Base-by-base conservation (phyloP, 2,888 invertebrate species). In the Lasius fuliginosus region DNA sequence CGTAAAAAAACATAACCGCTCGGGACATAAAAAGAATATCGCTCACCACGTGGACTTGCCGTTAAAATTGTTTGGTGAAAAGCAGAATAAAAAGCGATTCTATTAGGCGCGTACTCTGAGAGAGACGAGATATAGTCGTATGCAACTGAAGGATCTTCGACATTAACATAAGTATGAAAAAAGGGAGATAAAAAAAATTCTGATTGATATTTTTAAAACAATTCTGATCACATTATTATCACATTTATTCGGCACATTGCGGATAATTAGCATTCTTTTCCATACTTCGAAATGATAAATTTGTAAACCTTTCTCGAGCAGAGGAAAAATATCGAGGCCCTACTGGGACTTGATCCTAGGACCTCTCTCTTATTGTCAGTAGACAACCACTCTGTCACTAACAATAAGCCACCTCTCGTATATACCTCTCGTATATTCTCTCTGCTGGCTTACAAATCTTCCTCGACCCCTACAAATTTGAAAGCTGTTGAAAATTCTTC, bases 21-120 rank as follows among this genome's bases (percentile, higher is more conserved):
- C 60, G 12, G 23, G 27, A 18, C 27, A 69, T 82, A 82, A 82
- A 82, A 82, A 40, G 33, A 23, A 81, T 81, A 81, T 81, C 60
- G 71, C 27, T 71, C 60, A 18, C 5, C 71, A 46, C 71, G 65
- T 75, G 75, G 53, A 75, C 18, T 53, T 18, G 82, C 64, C 53
- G 36, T 56, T 75, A 64, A 75, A 81, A 82, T 15, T 53, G 42
- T 64, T 30, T 53, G 15, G 15, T 53, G n/a, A 82, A 82, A 56
- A 30, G 23, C 64, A 30, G 36, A 30, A 30, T n/a, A 49, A 18
- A 62, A 33, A 36, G 23, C 15, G 15, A 36, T 53, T 23, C 11
- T n/a, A 46, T 56, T 46, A 46, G 46, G 18, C 40, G 77, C 42
- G 68, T 12, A 42, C n/a, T 36, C 18, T 69, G 40, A 58, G 23